These are phyloP conservation scores for Thinocorus orbignyianus DNA, from an alignment of 2,113 vertebrate genomes.

Conservation along the genomic window DNA sequence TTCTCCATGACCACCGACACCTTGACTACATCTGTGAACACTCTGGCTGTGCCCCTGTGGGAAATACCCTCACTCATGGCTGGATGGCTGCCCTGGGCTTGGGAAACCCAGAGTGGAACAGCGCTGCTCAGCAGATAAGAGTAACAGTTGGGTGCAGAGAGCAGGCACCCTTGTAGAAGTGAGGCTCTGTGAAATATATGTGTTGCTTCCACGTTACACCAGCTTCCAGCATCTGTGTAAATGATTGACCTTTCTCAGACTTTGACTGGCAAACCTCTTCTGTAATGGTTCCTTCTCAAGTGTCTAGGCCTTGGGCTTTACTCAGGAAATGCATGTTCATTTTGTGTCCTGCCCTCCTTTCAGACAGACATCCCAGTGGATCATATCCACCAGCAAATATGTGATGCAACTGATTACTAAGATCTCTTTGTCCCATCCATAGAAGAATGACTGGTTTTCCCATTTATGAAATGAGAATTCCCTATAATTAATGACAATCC, in stretches of 20 bases:
- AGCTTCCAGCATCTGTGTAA: neutral
- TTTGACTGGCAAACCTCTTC: neutral
- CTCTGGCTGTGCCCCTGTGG: neutral
- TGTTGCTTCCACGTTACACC: neutral
- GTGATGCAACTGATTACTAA: neutral
- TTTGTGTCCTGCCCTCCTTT: neutral
- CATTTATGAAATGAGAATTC: neutral
- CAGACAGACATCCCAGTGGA: neutral
- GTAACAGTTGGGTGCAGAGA: neutral
- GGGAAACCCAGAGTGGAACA: neutral
- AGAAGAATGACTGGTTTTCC: neutral
- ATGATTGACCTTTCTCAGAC: neutral
- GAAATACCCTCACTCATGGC: neutral
- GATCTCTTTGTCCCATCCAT: neutral
- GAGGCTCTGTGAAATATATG: fast-evolving
- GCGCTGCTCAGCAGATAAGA: neutral
- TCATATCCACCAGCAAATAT: neutral
- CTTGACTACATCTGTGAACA: neutral
- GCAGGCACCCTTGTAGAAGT: neutral
- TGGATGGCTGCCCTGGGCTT: neutral
- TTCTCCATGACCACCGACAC: neutral
- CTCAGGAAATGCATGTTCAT: neutral
- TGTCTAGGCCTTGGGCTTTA: neutral
- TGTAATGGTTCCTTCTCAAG: neutral
- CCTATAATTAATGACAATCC: neutral